These are phyloP conservation scores for Neoaliturus tenellus DNA, from an alignment of 2,888 invertebrate species.

Conservation along the genomic window DNA sequence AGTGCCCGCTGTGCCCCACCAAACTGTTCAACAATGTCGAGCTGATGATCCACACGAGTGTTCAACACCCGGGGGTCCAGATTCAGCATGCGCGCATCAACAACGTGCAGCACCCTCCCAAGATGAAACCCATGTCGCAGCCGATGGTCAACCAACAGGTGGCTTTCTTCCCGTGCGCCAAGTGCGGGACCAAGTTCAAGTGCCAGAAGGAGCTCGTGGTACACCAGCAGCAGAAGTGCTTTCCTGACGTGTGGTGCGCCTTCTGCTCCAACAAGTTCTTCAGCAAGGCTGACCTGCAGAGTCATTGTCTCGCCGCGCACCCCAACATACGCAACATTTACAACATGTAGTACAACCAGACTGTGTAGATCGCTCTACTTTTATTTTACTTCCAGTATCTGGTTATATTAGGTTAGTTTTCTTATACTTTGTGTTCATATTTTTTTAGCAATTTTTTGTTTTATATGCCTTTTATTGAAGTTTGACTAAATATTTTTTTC, in stretches of 20 bases:
- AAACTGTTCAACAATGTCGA: conserved; percentile 20
- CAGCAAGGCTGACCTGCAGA: conserved; percentile 37
- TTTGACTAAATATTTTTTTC: too few species aligned
- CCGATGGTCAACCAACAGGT: background rate
- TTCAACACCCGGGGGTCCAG: conserved; percentile 9
- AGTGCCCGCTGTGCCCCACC: conserved; percentile 59
- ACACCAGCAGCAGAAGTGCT: conserved; percentile 72
- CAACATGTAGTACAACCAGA: conserved; percentile 27
- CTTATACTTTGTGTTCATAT: too few species aligned
- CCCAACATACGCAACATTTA: conserved; percentile 39
- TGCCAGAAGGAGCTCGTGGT: conserved; percentile 66
- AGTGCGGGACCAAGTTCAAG: conserved; percentile 70
- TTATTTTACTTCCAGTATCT: too few species aligned
- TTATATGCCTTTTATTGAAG: too few species aligned
- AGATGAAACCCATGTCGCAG: background rate
- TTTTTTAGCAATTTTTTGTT: too few species aligned
- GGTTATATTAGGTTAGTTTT: too few species aligned
- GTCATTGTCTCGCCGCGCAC: conserved; percentile 1
- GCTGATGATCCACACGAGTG: conserved; percentile 1
- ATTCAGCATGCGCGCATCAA: background rate
- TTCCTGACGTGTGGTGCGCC: conserved; percentile 71
- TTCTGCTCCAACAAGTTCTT: conserved; percentile 57
- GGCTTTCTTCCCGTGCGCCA: conserved; percentile 57
- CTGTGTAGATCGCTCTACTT: too few species aligned
- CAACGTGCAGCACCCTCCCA: background rate